Evolutionary conservation across 2,113 vertebrate genomes (phyloP).

Genomic region (Poecile atricapillus): DNA sequence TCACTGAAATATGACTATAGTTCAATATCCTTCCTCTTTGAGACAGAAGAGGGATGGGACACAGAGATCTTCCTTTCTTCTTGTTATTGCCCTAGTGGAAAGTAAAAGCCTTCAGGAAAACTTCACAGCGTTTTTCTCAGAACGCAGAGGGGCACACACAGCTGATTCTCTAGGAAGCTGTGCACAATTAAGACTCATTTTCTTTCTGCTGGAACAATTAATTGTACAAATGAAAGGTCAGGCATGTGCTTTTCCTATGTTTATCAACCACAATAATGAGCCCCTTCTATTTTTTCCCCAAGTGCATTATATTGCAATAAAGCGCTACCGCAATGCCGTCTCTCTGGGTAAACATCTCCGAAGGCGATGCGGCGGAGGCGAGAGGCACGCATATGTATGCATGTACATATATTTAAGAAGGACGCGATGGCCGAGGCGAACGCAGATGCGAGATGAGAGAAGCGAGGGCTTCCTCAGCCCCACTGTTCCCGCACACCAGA

Average conservation of each 20-base stretch:
- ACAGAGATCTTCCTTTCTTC: neutral
- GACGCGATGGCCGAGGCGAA: neutral
- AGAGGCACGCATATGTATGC: rapidly evolving
- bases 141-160: neutral
- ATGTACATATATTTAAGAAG: neutral
- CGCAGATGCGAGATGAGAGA: neutral
- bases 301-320: neutral
- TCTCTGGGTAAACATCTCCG: neutral
- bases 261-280: constrained; percentile 50
- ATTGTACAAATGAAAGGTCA: constrained; percentile 58
- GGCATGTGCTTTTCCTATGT: constrained; percentile 45
- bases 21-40: neutral
- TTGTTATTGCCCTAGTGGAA: neutral
- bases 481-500: rapidly evolving
- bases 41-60: neutral
- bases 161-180: constrained; percentile 52
- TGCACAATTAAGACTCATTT: constrained; percentile 43
- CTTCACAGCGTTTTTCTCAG: neutral
- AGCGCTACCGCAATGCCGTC: neutral
- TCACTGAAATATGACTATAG: neutral
- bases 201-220: constrained; percentile 56
- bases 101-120: constrained; percentile 8
- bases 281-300: constrained; percentile 13
- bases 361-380: neutral
- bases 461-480: neutral